phyloP scores from a whole-genome alignment of 2,113 vertebrate species.

The Lagopus leucura region DNA sequence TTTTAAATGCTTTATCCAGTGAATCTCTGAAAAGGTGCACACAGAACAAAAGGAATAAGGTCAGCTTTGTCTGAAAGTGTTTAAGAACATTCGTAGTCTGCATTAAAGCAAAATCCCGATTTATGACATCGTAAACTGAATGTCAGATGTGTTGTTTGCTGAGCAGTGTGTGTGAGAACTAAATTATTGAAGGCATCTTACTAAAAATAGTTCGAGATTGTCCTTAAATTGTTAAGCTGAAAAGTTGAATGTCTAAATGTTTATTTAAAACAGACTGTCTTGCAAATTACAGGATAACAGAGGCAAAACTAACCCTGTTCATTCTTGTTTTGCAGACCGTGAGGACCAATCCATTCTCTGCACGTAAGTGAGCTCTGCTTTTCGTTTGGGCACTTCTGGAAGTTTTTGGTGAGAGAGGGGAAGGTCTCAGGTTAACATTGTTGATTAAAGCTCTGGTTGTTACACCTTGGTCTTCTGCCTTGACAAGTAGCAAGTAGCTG shows the following conservation, averaged over 20 bases:
- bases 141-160: not conserved
- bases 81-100: rapidly evolving
- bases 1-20: not conserved
- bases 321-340: slow-evolving; percentile 87
- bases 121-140: not conserved
- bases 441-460: not conserved
- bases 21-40: not conserved
- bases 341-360: slow-evolving; percentile 99
- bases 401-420: not conserved
- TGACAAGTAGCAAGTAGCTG: not conserved
- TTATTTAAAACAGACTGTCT: not conserved
- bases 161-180: not conserved
- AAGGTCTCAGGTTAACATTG: not conserved
- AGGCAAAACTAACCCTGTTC: not conserved
- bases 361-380: slow-evolving; percentile 88
- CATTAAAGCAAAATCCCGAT: not conserved
- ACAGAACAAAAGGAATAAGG: not conserved
- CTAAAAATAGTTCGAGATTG: not conserved
- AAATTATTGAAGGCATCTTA: not conserved
- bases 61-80: not conserved
- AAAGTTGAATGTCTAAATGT: not conserved
- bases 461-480: not conserved
- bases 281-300: not conserved
- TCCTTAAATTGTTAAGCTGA: not conserved
- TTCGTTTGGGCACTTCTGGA: not conserved